phyloP scores from a whole-genome alignment of 2,888 invertebrate genomes.

The Drosophila macrothrix region DNA sequence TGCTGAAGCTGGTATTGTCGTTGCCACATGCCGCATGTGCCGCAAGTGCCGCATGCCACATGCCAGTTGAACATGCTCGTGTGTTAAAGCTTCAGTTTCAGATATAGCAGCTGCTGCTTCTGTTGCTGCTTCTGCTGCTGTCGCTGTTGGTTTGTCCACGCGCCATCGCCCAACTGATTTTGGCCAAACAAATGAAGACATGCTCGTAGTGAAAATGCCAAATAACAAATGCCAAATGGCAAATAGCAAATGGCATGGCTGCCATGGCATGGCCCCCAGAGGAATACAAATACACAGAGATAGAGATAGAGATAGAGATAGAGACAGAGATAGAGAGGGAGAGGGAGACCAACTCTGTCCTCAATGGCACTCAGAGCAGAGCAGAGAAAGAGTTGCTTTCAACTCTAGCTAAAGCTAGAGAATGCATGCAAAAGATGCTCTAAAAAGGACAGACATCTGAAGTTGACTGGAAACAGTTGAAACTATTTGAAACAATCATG shows the following conservation, averaged over 20 bases:
- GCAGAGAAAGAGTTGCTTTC: constrained; percentile 12
- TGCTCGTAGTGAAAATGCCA: constrained; percentile 36
- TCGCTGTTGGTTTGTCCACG: constrained; percentile 46
- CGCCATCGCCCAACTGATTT: constrained; percentile 68
- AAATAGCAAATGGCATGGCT: constrained; percentile 31
- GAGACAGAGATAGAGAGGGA: background rate
- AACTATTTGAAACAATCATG: constrained; percentile 61
- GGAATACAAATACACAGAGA: background rate
- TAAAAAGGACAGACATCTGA: constrained; percentile 52
- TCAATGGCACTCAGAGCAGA: constrained; percentile 39
- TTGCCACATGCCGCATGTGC: constrained; percentile 52
- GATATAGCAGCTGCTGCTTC: constrained; percentile 11
- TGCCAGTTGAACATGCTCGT: constrained; percentile 50
- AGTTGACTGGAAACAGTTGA: constrained; percentile 53
- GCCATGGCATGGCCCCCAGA: constrained; percentile 6
- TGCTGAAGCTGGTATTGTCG: constrained; percentile 42
- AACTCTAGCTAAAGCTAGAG: background rate
- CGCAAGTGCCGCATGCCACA: constrained; percentile 52
- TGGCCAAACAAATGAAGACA: constrained; percentile 66
- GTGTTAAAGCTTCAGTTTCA: constrained; percentile 32
- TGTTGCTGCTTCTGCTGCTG: background rate
- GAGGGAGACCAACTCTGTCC: constrained; percentile 47
- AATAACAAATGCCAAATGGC: constrained; percentile 34
- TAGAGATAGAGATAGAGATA: background rate
- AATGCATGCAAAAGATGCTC: constrained; percentile 35